phyloP scores from a whole-genome alignment of 2,113 vertebrate species.

The Bambusicola thoracicus region DNA sequence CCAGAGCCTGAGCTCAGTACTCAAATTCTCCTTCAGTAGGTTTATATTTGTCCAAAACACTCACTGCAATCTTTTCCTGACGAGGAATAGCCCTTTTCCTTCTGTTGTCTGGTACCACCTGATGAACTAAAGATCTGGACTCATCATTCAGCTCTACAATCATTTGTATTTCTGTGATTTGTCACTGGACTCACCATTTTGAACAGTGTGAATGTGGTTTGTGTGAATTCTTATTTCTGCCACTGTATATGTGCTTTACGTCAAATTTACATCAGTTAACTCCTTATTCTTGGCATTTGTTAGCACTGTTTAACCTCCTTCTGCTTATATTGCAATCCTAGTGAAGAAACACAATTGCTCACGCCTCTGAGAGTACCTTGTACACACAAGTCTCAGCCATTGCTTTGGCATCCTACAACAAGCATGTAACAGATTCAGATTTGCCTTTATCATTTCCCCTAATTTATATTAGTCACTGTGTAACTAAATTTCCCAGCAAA shows the following conservation, averaged over 20 bases:
- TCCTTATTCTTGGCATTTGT: neutral
- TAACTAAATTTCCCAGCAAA: neutral
- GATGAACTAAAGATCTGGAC: neutral
- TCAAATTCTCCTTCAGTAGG: neutral
- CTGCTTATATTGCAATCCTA: neutral
- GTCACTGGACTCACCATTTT: neutral
- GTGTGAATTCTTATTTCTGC: neutral
- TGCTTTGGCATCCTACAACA: neutral
- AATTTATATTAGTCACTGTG: neutral
- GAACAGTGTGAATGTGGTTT: neutral
- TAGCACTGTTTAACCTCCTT: neutral
- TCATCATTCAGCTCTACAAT: neutral
- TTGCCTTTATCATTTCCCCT: neutral
- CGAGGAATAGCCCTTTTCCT: neutral
- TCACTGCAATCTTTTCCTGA: neutral
- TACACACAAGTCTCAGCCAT: neutral
- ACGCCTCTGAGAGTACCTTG: neutral
- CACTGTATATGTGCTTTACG: neutral
- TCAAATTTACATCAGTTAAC: neutral
- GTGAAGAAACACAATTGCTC: neutral
- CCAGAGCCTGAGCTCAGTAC: neutral
- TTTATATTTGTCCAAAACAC: neutral
- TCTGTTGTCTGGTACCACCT: neutral
- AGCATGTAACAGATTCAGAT: neutral
- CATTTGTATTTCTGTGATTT: neutral